Evolutionary conservation across 2,113 vertebrate genomes (phyloP), one percentile per base, ranked within the genome.

Genomic region (Chaetops frenatus): DNA sequence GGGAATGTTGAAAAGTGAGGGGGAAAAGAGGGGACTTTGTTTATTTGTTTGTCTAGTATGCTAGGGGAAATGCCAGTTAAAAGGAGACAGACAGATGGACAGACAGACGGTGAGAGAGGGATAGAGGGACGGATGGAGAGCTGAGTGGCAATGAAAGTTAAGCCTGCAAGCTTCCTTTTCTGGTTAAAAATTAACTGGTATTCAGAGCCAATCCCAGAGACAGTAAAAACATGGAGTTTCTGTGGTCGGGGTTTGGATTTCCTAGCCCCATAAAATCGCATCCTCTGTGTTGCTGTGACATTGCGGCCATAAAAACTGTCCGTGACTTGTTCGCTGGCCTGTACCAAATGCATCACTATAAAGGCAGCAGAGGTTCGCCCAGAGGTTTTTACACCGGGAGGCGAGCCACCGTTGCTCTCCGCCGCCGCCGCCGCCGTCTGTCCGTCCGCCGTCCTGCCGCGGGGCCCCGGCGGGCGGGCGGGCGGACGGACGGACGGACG

Each of bases 281-380:
- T 99, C 98, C 98, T 99, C 98, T 97, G 96, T 98, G 98, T 97
- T 98, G 98, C 98, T 99, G 98, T 97, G 99, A 98, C 98, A 99
- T 99, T 98, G 98, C 92, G 98, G 98, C 98, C 98, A 98, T 99
- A 99, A 99, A 99, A 99, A 96, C 97, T 97, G 98, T 97, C 98
- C 98, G 95, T 97, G 98, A 98, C 98, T 98, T 96, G 98, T 98
- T 98, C 92, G 96, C 99, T 99, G 98, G 98, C 98, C 98, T 98
- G 98, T 97, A 98, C 98, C 98, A 98, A 98, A 98, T 94, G 98
- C 92, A 95, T 96, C 92, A 82, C 98, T 98, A 98, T 99, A 99
- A 99, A 99, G 98, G 98, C 98, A 97, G 98, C 96, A 93, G 98
- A 98, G 98, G 97, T 6, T 98, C 98, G 98, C 98, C 98, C 98